These are phyloP conservation scores for Meta bourneti DNA, from an alignment of 2,888 invertebrate species.

Conservation along the genomic window DNA sequence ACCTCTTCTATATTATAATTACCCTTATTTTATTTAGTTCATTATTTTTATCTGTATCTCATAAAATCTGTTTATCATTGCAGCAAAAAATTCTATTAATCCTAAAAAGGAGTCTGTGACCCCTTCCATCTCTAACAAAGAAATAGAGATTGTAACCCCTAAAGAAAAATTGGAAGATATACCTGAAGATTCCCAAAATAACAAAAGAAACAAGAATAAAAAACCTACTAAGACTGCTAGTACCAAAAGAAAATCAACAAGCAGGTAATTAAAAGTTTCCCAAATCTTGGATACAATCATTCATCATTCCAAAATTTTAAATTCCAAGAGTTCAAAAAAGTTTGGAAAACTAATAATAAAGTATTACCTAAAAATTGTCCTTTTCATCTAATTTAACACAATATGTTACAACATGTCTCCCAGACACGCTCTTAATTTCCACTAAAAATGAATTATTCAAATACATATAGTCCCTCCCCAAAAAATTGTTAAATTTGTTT, in stretches of 20 bases:
- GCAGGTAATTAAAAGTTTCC: neutral
- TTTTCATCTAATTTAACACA: too few species aligned
- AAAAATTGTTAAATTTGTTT: too few species aligned
- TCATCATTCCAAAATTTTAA: neutral
- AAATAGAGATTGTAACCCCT: neutral
- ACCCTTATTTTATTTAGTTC: too few species aligned
- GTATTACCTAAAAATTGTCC: neutral
- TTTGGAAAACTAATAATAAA: too few species aligned
- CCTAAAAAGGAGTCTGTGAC: neutral
- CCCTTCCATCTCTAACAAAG: neutral
- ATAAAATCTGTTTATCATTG: neutral
- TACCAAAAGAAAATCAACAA: neutral
- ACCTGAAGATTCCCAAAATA: neutral
- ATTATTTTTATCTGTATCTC: too few species aligned
- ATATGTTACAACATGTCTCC: too few species aligned
- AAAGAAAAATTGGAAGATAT: neutral
- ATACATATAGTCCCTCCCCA: too few species aligned
- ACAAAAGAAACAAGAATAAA: neutral
- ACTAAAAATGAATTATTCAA: too few species aligned
- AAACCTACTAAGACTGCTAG: neutral
- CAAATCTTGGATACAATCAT: neutral
- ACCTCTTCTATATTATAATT: too few species aligned
- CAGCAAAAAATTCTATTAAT: neutral
- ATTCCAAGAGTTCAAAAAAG: neutral
- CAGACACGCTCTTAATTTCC: too few species aligned